Evolutionary conservation across 2,888 invertebrate genomes (phyloP).

Genomic region (Agonopterix subpropinquella): DNA sequence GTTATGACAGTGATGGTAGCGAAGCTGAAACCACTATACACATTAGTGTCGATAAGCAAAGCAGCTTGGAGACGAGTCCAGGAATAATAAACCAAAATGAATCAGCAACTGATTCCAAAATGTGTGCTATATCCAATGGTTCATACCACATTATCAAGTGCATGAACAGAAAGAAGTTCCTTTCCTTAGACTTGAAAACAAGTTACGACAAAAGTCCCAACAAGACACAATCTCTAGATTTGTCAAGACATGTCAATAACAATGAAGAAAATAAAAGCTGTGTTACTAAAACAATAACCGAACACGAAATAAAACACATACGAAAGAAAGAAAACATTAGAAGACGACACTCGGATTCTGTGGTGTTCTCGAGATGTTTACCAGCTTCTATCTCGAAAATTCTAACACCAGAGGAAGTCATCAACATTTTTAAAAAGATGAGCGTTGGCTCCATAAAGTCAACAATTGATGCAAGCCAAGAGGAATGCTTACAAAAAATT

Average conservation of each 20-base stretch:
- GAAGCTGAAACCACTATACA: slow-evolving; percentile 71
- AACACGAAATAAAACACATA: slow-evolving; percentile 3
- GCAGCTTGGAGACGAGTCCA: slow-evolving; percentile 21
- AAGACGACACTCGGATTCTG: slow-evolving; percentile 46
- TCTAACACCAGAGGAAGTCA: slow-evolving; percentile 32
- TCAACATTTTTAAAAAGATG: slow-evolving; percentile 46
- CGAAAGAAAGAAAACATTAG: slow-evolving; percentile 9
- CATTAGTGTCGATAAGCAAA: slow-evolving; percentile 52
- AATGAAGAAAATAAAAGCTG: slow-evolving; percentile 7
- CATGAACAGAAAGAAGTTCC: slow-evolving; percentile 34
- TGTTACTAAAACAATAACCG: slow-evolving; percentile 5
- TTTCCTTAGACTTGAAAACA: slow-evolving; percentile 49
- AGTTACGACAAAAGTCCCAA: slow-evolving; percentile 30
- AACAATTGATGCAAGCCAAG: slow-evolving; percentile 7
- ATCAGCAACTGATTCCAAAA: not conserved
- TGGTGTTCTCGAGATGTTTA: slow-evolving; percentile 26
- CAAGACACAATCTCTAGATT: slow-evolving; percentile 22
- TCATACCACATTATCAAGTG: slow-evolving; percentile 12
- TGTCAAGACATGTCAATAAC: slow-evolving; percentile 12
- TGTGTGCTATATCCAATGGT: not conserved
- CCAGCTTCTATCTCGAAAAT: slow-evolving; percentile 14
- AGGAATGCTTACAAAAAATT: slow-evolving; percentile 17
- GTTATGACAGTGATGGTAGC: slow-evolving; percentile 71
- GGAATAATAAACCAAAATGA: slow-evolving; percentile 12
- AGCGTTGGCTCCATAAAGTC: slow-evolving; percentile 18